Conservation (phyloP, 1,140 invertebrate species). For the Listronotus bonariensis region DNA sequence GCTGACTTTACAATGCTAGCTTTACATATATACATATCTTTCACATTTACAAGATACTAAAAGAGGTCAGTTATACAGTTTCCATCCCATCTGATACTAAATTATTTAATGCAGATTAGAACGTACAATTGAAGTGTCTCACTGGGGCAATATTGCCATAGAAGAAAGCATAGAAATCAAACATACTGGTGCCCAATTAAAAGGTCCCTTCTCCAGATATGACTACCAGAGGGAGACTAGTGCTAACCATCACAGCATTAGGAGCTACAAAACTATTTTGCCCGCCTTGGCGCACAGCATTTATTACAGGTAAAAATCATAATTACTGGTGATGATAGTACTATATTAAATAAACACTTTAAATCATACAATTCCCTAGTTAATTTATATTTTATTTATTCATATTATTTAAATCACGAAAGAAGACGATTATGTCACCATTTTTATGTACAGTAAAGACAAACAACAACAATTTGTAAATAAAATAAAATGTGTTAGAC, state of each 20-base stretch:
- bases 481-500: no score
- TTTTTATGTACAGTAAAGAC: no score
- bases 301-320: slow-evolving; percentile 45
- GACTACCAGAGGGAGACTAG: slow-evolving; percentile 92
- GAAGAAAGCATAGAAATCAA: slow-evolving; percentile 92
- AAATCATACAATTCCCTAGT: neutral
- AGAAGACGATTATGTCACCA: no score
- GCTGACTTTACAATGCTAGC: no score
- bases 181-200: slow-evolving; percentile 91
- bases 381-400: slow-evolving; percentile 35
- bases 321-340: neutral
- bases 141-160: slow-evolving; percentile 99
- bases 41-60: neutral
- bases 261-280: slow-evolving; percentile 90
- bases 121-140: slow-evolving; percentile 92
- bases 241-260: slow-evolving; percentile 83
- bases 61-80: no score
- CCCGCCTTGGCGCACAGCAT: slow-evolving; percentile 73
- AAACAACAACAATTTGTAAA: no score
- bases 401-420: no score
- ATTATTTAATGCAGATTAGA: slow-evolving; percentile 62
- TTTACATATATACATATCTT: slow-evolving; percentile 2
- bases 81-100: no score
- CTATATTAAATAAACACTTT: neutral
- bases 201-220: slow-evolving; percentile 93